Percentiles rank a stretch among this genome's conserved stretches.
Evolutionary conservation across 2,113 vertebrate species (phyloP).

Genomic region (Tichodroma muraria): DNA sequence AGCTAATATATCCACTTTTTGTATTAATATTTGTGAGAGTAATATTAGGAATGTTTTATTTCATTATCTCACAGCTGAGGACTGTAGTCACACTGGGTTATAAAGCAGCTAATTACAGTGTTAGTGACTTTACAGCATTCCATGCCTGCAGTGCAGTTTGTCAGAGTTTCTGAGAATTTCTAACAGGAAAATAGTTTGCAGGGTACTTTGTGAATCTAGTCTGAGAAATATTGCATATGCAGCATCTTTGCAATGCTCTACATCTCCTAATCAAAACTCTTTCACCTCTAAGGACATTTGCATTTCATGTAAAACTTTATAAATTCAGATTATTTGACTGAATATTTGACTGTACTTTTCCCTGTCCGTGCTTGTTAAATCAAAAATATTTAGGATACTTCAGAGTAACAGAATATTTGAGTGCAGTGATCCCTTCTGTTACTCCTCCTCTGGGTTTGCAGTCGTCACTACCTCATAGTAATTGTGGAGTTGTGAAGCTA

Average conservation of each 20-base stretch:
- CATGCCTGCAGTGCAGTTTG: neutral
- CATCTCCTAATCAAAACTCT: neutral
- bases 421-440: neutral
- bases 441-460: neutral
- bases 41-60: slow-evolving; percentile 47
- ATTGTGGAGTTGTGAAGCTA: neutral
- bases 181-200: neutral
- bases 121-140: neutral
- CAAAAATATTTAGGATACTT: neutral
- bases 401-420: neutral
- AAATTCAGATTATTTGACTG: neutral
- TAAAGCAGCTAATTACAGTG: slow-evolving; percentile 37
- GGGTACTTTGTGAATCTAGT: neutral
- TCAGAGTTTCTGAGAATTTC: neutral
- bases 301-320: neutral
- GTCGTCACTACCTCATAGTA: neutral
- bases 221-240: neutral
- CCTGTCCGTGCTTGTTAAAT: neutral
- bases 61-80: slow-evolving; percentile 43
- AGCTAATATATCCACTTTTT: neutral
- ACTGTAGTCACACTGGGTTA: slow-evolving; percentile 16
- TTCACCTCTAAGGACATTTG: neutral
- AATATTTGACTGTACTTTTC: neutral
- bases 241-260: neutral
- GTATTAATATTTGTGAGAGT: slow-evolving; percentile 13